These are phyloP conservation scores for Clitarchus hookeri DNA, from an alignment of 2,888 invertebrate genomes.

Conservation along the genomic window DNA sequence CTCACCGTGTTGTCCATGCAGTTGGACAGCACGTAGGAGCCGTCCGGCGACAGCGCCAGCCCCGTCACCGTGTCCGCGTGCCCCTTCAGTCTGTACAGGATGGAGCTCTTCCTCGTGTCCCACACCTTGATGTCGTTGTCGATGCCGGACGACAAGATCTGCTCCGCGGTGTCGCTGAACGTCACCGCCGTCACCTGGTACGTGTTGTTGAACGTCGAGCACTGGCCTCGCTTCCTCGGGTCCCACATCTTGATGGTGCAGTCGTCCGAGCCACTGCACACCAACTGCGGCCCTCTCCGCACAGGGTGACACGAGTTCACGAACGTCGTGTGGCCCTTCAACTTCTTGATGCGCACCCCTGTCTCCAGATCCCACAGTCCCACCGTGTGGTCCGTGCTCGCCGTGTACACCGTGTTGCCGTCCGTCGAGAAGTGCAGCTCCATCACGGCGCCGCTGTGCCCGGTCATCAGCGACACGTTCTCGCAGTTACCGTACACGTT, in stretches of 20 bases:
- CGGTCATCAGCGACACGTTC: conserved; percentile 89
- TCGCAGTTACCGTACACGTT: conserved; percentile 98
- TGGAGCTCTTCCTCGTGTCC: conserved; percentile 90
- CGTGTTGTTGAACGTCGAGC: conserved; percentile 67
- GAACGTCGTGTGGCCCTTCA: conserved; percentile 70
- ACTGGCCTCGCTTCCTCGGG: conserved; percentile 80
- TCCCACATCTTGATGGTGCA: conserved; percentile 93
- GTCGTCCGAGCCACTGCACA: conserved; percentile 96
- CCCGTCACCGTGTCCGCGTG: conserved; percentile 96
- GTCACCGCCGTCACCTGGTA: conserved; percentile 85
- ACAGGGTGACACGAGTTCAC: conserved; percentile 67
- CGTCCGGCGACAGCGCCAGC: conserved; percentile 79
- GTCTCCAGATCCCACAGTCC: conserved; percentile 96
- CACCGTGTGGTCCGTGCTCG: conserved; percentile 92
- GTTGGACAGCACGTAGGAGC: conserved; percentile 91
- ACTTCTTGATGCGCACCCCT: conserved; percentile 84
- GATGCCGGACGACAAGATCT: conserved; percentile 92
- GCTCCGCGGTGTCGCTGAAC: conserved; percentile 95
- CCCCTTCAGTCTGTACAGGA: conserved; percentile 84
- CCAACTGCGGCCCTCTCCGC: conserved; percentile 84
- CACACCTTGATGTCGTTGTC: conserved; percentile 98
- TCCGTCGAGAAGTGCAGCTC: conserved; percentile 89
- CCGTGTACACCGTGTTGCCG: conserved; percentile 83
- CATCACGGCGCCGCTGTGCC: conserved; percentile 94
- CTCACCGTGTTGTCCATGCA: conserved; percentile 95